A percentile compares a stretch with the other conserved stretches of the same genome.
Evolutionary conservation across 2,888 invertebrate species (phyloP).

Genomic region (Hypselothyrea guttata): DNA sequence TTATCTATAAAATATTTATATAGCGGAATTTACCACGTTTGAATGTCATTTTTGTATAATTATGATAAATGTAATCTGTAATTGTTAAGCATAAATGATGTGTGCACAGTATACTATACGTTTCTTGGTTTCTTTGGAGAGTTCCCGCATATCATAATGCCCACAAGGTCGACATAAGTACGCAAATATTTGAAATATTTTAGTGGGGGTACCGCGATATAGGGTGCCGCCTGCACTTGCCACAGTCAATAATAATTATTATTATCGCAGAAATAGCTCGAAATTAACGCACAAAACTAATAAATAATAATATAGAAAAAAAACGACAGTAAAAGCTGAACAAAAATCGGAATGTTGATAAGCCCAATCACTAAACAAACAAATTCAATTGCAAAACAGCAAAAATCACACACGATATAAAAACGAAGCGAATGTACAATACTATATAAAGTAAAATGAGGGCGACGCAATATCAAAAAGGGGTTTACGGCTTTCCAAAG

Average conservation of each 20-base stretch:
- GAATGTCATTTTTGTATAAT: neutral
- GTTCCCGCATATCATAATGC: neutral
- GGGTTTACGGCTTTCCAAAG: constrained; percentile 56
- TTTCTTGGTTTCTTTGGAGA: neutral
- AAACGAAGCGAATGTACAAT: no score
- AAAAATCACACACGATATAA: constrained; percentile 48
- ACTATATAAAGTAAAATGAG: constrained; percentile 43
- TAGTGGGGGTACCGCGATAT: constrained; percentile 17
- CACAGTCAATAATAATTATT: constrained; percentile 44
- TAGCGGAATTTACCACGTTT: neutral
- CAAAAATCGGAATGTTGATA: constrained; percentile 43
- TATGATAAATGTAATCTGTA: neutral
- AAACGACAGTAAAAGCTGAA: constrained; percentile 9
- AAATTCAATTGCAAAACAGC: constrained; percentile 60
- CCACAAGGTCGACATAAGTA: constrained; percentile 39
- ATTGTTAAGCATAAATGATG: constrained; percentile 11
- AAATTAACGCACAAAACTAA: constrained; percentile 7
- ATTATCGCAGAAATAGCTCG: constrained; percentile 39
- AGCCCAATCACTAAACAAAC: constrained; percentile 54
- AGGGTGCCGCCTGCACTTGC: constrained; percentile 34
- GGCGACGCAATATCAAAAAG: constrained; percentile 22
- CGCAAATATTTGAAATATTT: constrained; percentile 50
- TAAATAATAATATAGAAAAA: constrained; percentile 3
- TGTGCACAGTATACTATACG: neutral
- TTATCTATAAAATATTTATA: no score